Base-by-base conservation (phyloP, 1,140 invertebrate genomes). In the Copidosoma floridanum region DNA sequence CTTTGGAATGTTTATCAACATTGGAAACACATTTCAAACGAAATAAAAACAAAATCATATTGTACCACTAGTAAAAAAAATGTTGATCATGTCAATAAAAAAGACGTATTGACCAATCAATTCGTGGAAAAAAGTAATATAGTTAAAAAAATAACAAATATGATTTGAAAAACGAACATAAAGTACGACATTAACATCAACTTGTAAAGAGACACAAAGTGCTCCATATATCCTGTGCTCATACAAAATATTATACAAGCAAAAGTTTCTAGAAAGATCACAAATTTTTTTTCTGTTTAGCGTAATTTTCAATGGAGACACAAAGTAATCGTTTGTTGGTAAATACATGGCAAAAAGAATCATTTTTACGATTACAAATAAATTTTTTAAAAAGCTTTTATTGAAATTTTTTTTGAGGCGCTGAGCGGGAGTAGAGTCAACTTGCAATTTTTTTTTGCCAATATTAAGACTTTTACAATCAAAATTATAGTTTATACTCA, bases 1-100 rank as follows among this genome's bases (percentile, higher is more conserved):
- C 71, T 77, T 74, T 79, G 78, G 78, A 80, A 80, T 80, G 78
- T 79, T 73, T 68, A n/a, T n/a, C n/a, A n/a, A n/a, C n/a, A n/a
- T n/a, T n/a, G n/a, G n/a, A n/a, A n/a, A n/a, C n/a, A n/a, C n/a
- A n/a, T n/a, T n/a, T n/a, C n/a, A n/a, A n/a, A n/a, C n/a, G n/a
- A n/a, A n/a, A n/a, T n/a, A n/a, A n/a, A n/a, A n/a, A n/a, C n/a
- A n/a, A n/a, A n/a, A n/a, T n/a, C n/a, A n/a, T n/a, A n/a, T n/a
- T n/a, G n/a, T n/a, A n/a, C n/a, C n/a, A n/a, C n/a, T n/a, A n/a
- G n/a, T n/a, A n/a, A n/a, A n/a, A n/a, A n/a, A n/a, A n/a, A n/a
- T n/a, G n/a, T n/a, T n/a, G n/a, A n/a, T n/a, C n/a, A n/a, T n/a
- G n/a, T n/a, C n/a, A n/a, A n/a, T n/a, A n/a, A n/a, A n/a, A n/a